phyloP scores from a whole-genome alignment of 2,888 invertebrate genomes.

The Agrochola lychnidis region DNA sequence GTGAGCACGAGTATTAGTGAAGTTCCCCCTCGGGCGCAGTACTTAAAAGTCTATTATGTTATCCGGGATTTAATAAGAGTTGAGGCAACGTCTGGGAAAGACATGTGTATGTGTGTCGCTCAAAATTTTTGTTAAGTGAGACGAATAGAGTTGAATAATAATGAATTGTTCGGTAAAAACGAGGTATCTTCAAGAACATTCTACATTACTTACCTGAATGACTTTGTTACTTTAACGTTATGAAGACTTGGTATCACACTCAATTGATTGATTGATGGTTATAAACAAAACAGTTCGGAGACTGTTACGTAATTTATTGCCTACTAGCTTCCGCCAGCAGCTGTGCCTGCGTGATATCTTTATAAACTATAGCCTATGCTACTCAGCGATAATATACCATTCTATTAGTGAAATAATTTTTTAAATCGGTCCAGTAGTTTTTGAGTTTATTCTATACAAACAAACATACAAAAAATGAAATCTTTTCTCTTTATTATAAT shows the following conservation, averaged over 20 bases:
- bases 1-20: constrained; percentile 35
- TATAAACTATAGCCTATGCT: too few species aligned
- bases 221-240: neutral
- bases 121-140: neutral
- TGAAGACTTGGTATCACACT: neutral
- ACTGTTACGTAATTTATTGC: neutral
- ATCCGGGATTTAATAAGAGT: constrained; percentile 49
- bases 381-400: too few species aligned
- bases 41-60: constrained; percentile 57
- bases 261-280: neutral
- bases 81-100: constrained; percentile 1
- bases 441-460: too few species aligned
- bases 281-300: neutral
- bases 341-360: too few species aligned
- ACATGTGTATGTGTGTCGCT: constrained; percentile 14
- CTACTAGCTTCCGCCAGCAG: too few species aligned
- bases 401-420: too few species aligned
- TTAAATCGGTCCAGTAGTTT: too few species aligned
- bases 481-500: too few species aligned
- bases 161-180: neutral
- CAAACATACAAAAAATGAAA: too few species aligned
- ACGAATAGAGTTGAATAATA: neutral
- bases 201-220: too few species aligned
- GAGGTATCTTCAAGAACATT: neutral
- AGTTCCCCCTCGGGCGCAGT: constrained; percentile 30